Conservation (phyloP, 2,888 invertebrate species). For the Syrista parreyssii region DNA sequence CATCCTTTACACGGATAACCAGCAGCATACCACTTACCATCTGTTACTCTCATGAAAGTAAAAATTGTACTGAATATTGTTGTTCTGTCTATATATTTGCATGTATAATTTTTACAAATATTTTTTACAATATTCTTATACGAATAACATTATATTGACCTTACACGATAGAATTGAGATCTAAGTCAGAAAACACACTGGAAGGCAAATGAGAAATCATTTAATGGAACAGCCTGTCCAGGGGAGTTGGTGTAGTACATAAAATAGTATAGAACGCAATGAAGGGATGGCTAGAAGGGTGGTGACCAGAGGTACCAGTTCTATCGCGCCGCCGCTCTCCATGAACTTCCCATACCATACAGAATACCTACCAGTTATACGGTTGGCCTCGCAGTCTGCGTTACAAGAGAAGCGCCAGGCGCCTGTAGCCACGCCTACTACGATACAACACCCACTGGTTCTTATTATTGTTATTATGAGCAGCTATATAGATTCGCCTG, state of each 20-base stretch:
- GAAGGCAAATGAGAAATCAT: not conserved
- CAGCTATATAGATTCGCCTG: not conserved
- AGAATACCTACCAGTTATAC: slow-evolving; percentile 52
- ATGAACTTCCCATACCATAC: slow-evolving; percentile 41
- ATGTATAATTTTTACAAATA: not conserved
- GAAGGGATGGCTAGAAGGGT: slow-evolving; percentile 16
- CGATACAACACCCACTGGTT: slow-evolving; percentile 50
- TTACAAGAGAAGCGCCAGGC: slow-evolving; percentile 46
- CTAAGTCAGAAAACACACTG: not conserved
- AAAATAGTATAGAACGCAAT: not conserved
- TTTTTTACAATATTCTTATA: not conserved
- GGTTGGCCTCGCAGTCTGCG: slow-evolving; percentile 50
- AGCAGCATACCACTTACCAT: not conserved
- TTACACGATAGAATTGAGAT: not conserved
- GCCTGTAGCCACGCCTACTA: slow-evolving; percentile 53
- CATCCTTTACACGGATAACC: not conserved
- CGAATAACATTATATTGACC: not conserved
- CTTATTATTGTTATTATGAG: slow-evolving; percentile 45
- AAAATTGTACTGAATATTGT: no score
- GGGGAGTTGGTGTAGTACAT: not conserved
- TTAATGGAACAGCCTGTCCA: not conserved
- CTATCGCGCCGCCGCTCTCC: slow-evolving; percentile 47
- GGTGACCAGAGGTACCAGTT: slow-evolving; percentile 33
- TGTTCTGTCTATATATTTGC: not conserved
- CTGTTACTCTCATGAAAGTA: not conserved